Conservation (phyloP, 2,888 invertebrate species). For the Mamestra brassicae region DNA sequence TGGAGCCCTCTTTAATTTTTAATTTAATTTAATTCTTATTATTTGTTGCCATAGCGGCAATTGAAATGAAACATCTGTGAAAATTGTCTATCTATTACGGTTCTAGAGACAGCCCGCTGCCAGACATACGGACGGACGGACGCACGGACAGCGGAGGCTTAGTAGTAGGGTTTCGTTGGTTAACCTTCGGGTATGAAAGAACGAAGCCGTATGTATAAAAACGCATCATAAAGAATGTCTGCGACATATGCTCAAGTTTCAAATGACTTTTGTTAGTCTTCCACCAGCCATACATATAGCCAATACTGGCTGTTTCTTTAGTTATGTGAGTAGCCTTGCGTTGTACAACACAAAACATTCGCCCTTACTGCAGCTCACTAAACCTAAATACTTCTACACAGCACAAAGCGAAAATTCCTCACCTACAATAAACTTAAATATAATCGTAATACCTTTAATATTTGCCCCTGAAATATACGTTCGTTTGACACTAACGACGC, state of each 20-base stretch:
- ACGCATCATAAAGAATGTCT: not conserved
- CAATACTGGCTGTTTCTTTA: not conserved
- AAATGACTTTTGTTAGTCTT: not conserved
- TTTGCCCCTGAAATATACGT: constrained; percentile 75
- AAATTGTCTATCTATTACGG: no score
- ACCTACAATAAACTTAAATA: constrained; percentile 56
- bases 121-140: no score
- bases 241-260: not conserved
- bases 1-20: no score
- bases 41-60: no score
- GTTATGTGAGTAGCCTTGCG: not conserved
- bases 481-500: constrained; percentile 81
- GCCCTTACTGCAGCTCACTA: not conserved
- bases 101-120: no score
- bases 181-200: no score
- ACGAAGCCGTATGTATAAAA: no score
- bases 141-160: no score
- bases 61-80: no score
- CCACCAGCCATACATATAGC: no score
- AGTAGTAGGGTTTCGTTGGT: no score
- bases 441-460: constrained; percentile 64
- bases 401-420: constrained; percentile 39
- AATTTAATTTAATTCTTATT: no score
- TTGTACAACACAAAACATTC: not conserved
- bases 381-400: not conserved